Evolutionary conservation across 2,797 vertebrate species (phyloP), one percentile per base, ranked within the genome.

Genomic region (Picus viridis): DNA sequence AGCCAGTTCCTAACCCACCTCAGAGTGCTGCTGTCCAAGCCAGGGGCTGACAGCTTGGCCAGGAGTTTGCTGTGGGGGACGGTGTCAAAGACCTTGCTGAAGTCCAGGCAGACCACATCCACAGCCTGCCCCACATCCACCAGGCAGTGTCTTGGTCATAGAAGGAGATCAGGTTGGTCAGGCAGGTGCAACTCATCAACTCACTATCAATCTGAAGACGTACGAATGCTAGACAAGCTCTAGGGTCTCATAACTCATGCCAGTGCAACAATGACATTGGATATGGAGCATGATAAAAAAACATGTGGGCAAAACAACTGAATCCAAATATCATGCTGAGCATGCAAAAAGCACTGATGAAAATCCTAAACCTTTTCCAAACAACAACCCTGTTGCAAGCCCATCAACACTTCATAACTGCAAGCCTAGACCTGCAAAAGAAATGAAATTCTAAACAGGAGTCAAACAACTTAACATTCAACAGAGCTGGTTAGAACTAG

Each of bases 391-490:
- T 96, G 88, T 70, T 90, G 96, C 93, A 96, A 96, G 89, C 92
- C 85, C 91, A 96, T 94, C 95, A 96, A 91, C 90, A 94, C 94
- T 95, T 96, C 86, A 49, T 69, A 96, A 96, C 76, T 95, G 90
- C 95, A 96, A 97, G 92, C 81, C 91, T 95, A 97, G 88, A 96
- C 89, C 94, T 94, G 89, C 67, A 96, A 93, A 91, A 95, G 91
- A 96, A 97, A 96, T 72, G 92, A 84, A 89, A 93, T 57, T 92
- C 90, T 87, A 83, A 85, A 92, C 54, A 90, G 92, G 83, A 96
- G 67, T 75, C 4, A 32, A 80, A 41, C 47, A 92, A 70, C 45
- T 82, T 82, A 49, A 69, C 94, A 69, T 94, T 83, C 39, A n/a
- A 67, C 4, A 8, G 24, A 91, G 82, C 69, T 49, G 70, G 58